Conservation (phyloP, 2,888 invertebrate species). For the Drosophila mimica region DNA sequence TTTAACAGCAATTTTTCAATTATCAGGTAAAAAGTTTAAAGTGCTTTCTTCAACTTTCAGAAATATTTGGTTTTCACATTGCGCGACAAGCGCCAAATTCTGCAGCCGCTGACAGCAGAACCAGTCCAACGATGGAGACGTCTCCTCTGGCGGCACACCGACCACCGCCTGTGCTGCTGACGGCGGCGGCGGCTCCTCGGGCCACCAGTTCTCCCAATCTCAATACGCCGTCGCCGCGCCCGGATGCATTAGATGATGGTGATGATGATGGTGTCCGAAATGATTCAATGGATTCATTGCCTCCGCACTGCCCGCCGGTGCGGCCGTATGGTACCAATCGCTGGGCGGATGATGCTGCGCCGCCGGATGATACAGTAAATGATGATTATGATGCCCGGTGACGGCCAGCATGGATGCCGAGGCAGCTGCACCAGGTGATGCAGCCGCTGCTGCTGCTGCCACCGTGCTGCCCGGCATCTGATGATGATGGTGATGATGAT, state of each 20-base stretch:
- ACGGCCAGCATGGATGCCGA: conserved; percentile 82
- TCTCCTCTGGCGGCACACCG: conserved; percentile 48
- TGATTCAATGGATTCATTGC: conserved; percentile 85
- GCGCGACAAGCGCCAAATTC: conserved; percentile 73
- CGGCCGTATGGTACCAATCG: conserved; percentile 85
- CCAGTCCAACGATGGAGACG: conserved; percentile 64
- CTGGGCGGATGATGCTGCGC: conserved; percentile 84
- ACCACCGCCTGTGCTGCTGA: conserved; percentile 22
- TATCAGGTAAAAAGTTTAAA: conserved; percentile 81
- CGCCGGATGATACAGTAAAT: conserved; percentile 84
- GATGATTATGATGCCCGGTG: conserved; percentile 83
- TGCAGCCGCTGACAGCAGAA: conserved; percentile 72
- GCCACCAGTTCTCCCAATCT: conserved; percentile 85
- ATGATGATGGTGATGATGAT: conserved; percentile 75
- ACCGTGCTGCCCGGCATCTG: conserved; percentile 67
- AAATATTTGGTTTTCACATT: conserved; percentile 81
- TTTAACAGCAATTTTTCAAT: conserved; percentile 79
- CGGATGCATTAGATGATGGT: conserved; percentile 88
- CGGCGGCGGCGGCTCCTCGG: conserved; percentile 62
- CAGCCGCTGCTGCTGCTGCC: conserved; percentile 64
- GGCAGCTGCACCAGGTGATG: conserved; percentile 73
- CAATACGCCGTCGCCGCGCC: conserved; percentile 92
- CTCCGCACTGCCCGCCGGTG: conserved; percentile 84
- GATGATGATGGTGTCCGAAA: conserved; percentile 87
- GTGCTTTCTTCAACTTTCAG: conserved; percentile 77